Evolutionary conservation across 2,113 vertebrate species (phyloP).

Genomic region (Cheilinus undulatus): DNA sequence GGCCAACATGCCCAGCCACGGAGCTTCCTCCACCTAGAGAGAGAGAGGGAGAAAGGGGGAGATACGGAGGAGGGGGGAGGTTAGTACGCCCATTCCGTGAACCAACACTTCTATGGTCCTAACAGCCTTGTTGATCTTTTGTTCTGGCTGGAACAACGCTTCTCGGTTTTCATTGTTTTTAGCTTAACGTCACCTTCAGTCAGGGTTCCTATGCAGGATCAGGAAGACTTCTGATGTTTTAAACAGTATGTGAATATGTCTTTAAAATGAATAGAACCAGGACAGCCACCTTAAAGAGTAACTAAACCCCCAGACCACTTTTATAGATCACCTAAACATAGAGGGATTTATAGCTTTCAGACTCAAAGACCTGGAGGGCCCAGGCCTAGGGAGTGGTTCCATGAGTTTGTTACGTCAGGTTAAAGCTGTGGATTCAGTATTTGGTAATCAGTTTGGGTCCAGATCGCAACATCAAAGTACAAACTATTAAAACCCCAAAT

Average conservation of each 20-base stretch:
- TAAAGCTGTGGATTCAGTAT: too few species aligned
- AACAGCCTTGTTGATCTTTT: constrained; percentile 58
- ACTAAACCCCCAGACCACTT: too few species aligned
- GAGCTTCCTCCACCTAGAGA: constrained; percentile 73
- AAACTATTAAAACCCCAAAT: too few species aligned
- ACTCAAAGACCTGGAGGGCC: too few species aligned
- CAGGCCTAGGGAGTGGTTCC: too few species aligned
- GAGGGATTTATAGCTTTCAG: too few species aligned
- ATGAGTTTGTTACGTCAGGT: too few species aligned
- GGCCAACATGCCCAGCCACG: constrained; percentile 76
- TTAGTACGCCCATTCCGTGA: constrained; percentile 47
- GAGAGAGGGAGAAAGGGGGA: neutral
- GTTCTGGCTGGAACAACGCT: constrained; percentile 31
- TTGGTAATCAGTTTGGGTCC: too few species aligned
- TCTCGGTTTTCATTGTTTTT: constrained; percentile 24
- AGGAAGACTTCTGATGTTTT: neutral
- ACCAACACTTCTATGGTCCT: constrained; percentile 51
- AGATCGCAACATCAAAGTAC: too few species aligned
- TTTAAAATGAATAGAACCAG: constrained; percentile 32
- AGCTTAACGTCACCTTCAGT: constrained; percentile 37
- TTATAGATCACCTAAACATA: too few species aligned
- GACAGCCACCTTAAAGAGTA: constrained; percentile 13
- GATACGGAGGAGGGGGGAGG: neutral
- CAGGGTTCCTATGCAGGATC: constrained; percentile 67
- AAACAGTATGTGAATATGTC: constrained; percentile 17